A percentile compares a stretch with the other conserved stretches of the same genome.
Evolutionary conservation across 2,888 invertebrate species (phyloP).

Genomic region (Melolontha melolontha): DNA sequence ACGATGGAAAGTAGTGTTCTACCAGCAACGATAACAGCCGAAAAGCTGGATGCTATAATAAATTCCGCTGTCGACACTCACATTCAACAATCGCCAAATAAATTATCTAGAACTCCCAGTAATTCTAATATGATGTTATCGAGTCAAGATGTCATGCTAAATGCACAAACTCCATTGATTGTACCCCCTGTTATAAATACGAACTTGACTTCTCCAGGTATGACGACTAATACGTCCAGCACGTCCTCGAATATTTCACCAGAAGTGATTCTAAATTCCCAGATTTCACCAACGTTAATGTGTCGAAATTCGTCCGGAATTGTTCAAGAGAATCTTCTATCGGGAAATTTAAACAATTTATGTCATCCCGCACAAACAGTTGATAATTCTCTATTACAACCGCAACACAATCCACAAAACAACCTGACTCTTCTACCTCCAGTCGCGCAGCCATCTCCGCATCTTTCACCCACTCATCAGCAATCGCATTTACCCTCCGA

Average conservation of each 20-base stretch:
- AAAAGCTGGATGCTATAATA: conserved; percentile 72
- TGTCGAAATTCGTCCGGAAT: conserved; percentile 60
- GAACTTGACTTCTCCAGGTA: conserved; percentile 52
- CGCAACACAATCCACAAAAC: conserved; percentile 59
- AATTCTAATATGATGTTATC: conserved; percentile 54
- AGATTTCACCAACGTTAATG: conserved; percentile 73
- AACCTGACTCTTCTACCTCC: conserved; percentile 39
- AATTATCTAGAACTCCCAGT: conserved; percentile 14
- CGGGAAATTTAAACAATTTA: conserved; percentile 49
- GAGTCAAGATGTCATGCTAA: conserved; percentile 64
- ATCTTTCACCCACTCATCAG: conserved; percentile 30
- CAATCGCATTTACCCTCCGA: conserved; percentile 35
- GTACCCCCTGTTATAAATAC: conserved; percentile 54
- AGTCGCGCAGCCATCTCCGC: conserved; percentile 31
- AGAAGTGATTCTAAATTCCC: conserved; percentile 73
- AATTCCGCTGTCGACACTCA: conserved; percentile 70
- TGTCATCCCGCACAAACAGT: conserved; percentile 56
- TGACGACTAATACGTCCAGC: conserved; percentile 62
- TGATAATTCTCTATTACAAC: conserved; percentile 50
- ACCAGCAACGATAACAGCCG: conserved; percentile 59
- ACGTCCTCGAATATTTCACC: conserved; percentile 66
- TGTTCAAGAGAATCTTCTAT: conserved; percentile 54
- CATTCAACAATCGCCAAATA: conserved; percentile 61
- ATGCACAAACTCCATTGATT: conserved; percentile 56
- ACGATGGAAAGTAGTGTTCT: conserved; percentile 48